Conservation (phyloP, 92 coral and sea anemone genomes). For the Parazoanthus darwini region DNA sequence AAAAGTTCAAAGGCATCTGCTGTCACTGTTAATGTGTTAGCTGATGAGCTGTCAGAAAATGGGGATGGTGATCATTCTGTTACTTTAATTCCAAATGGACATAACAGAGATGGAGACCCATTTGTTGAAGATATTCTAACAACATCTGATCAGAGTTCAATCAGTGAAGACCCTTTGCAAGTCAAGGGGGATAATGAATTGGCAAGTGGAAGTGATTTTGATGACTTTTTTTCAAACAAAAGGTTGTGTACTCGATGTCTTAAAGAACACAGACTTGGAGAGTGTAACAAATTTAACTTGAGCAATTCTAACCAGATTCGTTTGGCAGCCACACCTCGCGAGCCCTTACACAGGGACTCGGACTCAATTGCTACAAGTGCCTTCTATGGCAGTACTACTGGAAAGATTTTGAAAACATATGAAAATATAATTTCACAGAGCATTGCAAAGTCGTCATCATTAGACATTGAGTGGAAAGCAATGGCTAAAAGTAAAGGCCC, state of each 20-base stretch:
- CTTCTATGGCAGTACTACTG: conserved; percentile 4
- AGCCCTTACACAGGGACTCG: conserved; percentile 4
- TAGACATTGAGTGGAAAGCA: conserved; percentile 14
- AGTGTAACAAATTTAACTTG: background rate
- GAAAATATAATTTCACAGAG: background rate
- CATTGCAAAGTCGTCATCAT: background rate
- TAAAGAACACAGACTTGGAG: background rate
- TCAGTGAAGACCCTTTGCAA: background rate
- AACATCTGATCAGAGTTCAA: background rate
- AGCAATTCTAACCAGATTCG: background rate
- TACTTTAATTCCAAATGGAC: conserved; percentile 1
- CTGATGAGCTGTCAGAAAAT: background rate
- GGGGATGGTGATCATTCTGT: background rate
- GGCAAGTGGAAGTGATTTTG: conserved; percentile 23
- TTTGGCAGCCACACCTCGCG: conserved; percentile 4
- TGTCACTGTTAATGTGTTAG: background rate
- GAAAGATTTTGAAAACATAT: background rate
- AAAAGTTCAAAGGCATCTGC: background rate
- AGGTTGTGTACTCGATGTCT: background rate
- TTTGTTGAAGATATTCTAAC: background rate
- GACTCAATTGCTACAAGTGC: background rate
- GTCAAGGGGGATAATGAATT: background rate
- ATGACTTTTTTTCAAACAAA: background rate
- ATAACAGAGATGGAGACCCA: background rate
- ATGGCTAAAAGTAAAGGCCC: background rate